Percentiles rank a stretch among this genome's conserved stretches.
Conservation (phyloP, 2,888 invertebrate genomes). For the Taenaris catops region DNA sequence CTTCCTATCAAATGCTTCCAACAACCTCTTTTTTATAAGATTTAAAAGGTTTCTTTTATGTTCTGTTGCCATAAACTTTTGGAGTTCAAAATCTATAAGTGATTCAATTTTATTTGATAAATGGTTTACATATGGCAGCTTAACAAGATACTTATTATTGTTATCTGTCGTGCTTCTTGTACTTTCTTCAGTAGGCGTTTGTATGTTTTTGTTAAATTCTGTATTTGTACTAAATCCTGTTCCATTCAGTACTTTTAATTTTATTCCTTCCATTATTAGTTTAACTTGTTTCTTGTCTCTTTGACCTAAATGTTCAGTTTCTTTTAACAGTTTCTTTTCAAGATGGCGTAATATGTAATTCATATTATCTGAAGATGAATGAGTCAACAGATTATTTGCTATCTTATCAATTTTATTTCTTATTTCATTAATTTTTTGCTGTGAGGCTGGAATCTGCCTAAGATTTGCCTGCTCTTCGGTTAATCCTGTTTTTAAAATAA, state of each 20-base stretch:
- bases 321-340: constrained; percentile 35
- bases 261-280: constrained; percentile 48
- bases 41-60: constrained; percentile 22
- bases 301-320: constrained; percentile 32
- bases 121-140: constrained; percentile 21
- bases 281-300: constrained; percentile 40
- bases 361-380: constrained; percentile 14
- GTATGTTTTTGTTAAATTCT: no score
- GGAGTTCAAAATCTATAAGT: constrained; percentile 31
- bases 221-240: neutral
- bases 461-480: no score
- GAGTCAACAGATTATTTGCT: constrained; percentile 12
- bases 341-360: constrained; percentile 27
- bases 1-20: no score
- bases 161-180: neutral
- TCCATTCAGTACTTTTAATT: constrained; percentile 27
- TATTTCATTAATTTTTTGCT: constrained; percentile 16
- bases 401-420: constrained; percentile 21
- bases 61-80: constrained; percentile 27
- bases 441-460: no score
- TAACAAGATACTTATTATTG: neutral
- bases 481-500: no score
- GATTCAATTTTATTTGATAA: constrained; percentile 36
- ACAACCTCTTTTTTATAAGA: no score
- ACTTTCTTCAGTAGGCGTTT: neutral